Evolutionary conservation across 2,888 invertebrate species (phyloP).

Genomic region (Trissolcus japonicus): DNA sequence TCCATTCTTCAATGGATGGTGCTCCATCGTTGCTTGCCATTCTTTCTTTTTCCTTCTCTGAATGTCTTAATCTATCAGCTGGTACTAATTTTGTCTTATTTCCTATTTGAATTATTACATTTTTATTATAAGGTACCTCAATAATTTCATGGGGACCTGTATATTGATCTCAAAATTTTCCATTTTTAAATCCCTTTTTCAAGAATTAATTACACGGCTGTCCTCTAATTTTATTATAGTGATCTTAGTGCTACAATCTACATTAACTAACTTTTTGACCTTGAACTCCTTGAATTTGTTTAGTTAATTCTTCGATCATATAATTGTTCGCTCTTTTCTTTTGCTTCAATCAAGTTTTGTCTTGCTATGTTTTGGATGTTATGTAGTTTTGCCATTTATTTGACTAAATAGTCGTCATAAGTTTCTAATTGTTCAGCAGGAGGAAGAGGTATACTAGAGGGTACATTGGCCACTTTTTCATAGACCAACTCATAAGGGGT

Average conservation of each 20-base stretch:
- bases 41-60: too few relatives aligned
- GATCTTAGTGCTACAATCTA: too few relatives aligned
- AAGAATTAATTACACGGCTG: too few relatives aligned
- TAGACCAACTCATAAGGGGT: neutral
- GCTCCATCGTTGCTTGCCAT: too few relatives aligned
- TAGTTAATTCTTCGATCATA: too few relatives aligned
- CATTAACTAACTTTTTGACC: too few relatives aligned
- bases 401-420: neutral
- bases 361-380: neutral
- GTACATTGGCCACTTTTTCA: neutral
- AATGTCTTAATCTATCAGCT: neutral
- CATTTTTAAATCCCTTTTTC: neutral
- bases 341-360: neutral
- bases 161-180: neutral
- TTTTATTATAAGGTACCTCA: conserved; percentile 1
- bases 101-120: neutral
- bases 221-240: too few relatives aligned
- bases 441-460: neutral
- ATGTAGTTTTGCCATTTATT: neutral
- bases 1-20: too few relatives aligned
- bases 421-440: neutral
- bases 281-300: too few relatives aligned
- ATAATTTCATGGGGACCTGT: neutral
- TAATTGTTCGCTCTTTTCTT: neutral
- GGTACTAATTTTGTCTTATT: conserved; percentile 7